Conservation (phyloP, 2,888 invertebrate genomes). For the Drosophila algonquin region DNA sequence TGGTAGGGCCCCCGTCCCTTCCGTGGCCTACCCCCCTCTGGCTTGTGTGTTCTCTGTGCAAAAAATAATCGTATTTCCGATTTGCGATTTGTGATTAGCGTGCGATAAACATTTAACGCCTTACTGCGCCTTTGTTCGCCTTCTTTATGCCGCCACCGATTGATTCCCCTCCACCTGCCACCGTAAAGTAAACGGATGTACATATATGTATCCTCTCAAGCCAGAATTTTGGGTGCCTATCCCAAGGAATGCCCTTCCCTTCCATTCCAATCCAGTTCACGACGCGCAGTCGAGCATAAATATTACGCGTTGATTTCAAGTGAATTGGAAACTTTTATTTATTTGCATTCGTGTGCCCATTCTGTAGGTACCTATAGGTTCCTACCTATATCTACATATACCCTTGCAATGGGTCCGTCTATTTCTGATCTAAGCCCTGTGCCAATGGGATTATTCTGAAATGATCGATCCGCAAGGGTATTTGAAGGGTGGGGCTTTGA, state of each 20-base stretch:
- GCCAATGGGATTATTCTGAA: no score
- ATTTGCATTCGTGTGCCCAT: constrained; percentile 49
- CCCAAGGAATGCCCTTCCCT: background rate
- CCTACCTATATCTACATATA: background rate
- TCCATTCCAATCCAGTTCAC: background rate
- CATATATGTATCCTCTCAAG: background rate
- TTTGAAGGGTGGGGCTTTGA: background rate
- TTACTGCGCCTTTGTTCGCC: constrained; percentile 27
- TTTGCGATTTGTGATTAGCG: constrained; percentile 77
- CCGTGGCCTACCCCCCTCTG: no score
- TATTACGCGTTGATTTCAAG: constrained; percentile 65
- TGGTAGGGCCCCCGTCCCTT: background rate
- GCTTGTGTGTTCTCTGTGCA: background rate
- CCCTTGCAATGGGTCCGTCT: background rate
- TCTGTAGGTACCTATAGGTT: background rate
- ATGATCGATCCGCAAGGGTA: background rate
- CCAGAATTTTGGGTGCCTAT: background rate
- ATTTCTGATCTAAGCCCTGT: background rate
- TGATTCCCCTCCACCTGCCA: background rate
- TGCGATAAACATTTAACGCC: constrained; percentile 62
- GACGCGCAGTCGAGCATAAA: constrained; percentile 57
- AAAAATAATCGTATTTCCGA: constrained; percentile 78
- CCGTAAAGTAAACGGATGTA: constrained; percentile 6
- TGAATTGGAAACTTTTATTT: constrained; percentile 70
- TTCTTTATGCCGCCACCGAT: constrained; percentile 25